phyloP scores from a whole-genome alignment of 2,113 vertebrate genomes.

The Willisornis vidua region DNA sequence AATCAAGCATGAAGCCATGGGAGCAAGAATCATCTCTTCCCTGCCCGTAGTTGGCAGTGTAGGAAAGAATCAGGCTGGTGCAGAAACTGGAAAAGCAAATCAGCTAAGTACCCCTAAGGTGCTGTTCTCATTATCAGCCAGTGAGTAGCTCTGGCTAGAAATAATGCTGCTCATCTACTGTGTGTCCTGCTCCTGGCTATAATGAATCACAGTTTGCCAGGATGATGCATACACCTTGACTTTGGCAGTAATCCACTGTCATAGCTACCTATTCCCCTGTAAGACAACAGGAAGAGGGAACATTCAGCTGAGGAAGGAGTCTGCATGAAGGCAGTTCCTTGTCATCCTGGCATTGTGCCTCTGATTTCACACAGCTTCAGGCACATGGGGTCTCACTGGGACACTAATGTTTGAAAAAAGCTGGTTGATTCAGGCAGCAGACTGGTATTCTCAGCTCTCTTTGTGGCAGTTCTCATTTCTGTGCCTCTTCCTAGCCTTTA shows the following conservation, averaged over 20 bases:
- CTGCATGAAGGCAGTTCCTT: neutral
- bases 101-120: constrained; percentile 21
- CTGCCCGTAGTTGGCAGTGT: neutral
- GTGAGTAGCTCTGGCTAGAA: constrained; percentile 29
- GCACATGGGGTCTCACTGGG: neutral
- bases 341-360: neutral
- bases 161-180: constrained; percentile 15
- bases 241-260: constrained; percentile 27
- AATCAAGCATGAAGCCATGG: constrained; percentile 36
- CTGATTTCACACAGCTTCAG: constrained; percentile 18
- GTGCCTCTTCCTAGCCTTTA: neutral
- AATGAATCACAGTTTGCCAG: constrained; percentile 37
- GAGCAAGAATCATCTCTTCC: constrained; percentile 9
- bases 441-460: neutral
- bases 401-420: neutral
- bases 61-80: constrained; percentile 13
- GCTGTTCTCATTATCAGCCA: constrained; percentile 20
- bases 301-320: neutral
- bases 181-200: neutral
- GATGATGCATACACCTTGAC: constrained; percentile 8
- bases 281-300: neutral
- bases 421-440: constrained; percentile 6
- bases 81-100: constrained; percentile 39
- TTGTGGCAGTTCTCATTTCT: neutral
- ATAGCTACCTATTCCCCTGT: neutral